Conservation (phyloP, 2,888 invertebrate species). For the Caenorhabditis angaria region DNA sequence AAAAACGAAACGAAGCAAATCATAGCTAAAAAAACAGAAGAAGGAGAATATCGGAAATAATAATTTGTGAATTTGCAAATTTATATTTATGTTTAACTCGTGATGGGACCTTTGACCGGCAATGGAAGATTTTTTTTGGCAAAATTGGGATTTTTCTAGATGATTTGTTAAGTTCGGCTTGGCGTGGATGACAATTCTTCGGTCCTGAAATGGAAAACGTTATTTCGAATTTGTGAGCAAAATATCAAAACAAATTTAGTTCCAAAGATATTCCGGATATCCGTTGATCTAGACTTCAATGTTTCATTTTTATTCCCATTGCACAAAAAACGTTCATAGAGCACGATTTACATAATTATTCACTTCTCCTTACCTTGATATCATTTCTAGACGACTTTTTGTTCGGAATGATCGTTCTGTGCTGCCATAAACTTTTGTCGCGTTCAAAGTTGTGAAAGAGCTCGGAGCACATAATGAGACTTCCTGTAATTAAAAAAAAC, state of each 20-base stretch:
- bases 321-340: no score
- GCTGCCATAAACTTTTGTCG: constrained; percentile 54
- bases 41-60: not conserved
- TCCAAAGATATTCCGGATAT: no score
- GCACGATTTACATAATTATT: not conserved
- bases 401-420: constrained; percentile 37
- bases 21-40: not conserved
- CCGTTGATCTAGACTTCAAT: no score
- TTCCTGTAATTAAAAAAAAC: constrained; percentile 26
- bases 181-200: constrained; percentile 30
- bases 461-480: constrained; percentile 49
- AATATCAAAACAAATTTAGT: not conserved
- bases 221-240: not conserved
- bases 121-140: not conserved
- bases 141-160: not conserved
- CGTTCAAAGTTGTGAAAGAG: constrained; percentile 55
- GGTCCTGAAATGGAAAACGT: constrained; percentile 18
- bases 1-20: not conserved
- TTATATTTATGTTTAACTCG: not conserved
- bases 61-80: not conserved
- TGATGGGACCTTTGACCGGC: not conserved
- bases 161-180: constrained; percentile 15
- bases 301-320: no score
- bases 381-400: constrained; percentile 25
- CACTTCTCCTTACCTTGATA: constrained; percentile 17